Percentiles rank a stretch among this genome's conserved stretches.
Evolutionary conservation across 2,888 invertebrate species (phyloP).

Genomic region (Cordilura impudica): DNA sequence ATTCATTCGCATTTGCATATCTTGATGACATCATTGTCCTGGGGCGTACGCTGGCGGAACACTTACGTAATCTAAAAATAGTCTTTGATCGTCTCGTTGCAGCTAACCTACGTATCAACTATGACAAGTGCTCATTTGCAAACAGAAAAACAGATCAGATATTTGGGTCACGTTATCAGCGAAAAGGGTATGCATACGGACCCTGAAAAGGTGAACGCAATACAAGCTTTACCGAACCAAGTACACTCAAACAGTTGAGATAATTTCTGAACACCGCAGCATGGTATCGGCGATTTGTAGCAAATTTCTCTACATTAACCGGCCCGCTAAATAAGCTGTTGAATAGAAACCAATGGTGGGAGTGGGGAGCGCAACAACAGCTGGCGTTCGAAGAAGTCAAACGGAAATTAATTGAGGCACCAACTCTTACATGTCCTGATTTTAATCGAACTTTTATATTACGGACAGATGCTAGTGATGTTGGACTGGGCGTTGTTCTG

Average conservation of each 20-base stretch:
- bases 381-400: slow-evolving; percentile 2
- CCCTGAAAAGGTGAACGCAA: slow-evolving; percentile 20
- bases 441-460: not conserved
- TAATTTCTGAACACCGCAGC: slow-evolving; percentile 1
- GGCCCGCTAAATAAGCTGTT: not conserved
- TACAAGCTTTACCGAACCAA: not conserved
- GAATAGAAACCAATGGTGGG: not conserved
- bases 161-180: slow-evolving; percentile 45
- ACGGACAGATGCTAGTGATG: slow-evolving; percentile 14
- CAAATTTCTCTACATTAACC: too few species aligned
- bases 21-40: slow-evolving; percentile 28
- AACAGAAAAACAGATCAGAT: slow-evolving; percentile 15
- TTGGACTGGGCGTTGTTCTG: not conserved
- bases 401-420: slow-evolving; percentile 5
- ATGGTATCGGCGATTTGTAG: slow-evolving; percentile 17
- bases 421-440: slow-evolving; percentile 5
- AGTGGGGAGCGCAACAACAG: not conserved
- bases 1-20: slow-evolving; percentile 18
- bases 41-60: slow-evolving; percentile 17
- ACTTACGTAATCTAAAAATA: slow-evolving; percentile 11
- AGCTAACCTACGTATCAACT: too few species aligned
- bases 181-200: slow-evolving; percentile 27
- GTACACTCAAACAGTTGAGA: not conserved
- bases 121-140: slow-evolving; percentile 33
- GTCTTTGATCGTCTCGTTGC: slow-evolving; percentile 20